Evolutionary conservation across 1,140 invertebrate genomes (phyloP), one percentile per base, ranked within the genome.

Genomic region (Drosophila kikkawai): DNA sequence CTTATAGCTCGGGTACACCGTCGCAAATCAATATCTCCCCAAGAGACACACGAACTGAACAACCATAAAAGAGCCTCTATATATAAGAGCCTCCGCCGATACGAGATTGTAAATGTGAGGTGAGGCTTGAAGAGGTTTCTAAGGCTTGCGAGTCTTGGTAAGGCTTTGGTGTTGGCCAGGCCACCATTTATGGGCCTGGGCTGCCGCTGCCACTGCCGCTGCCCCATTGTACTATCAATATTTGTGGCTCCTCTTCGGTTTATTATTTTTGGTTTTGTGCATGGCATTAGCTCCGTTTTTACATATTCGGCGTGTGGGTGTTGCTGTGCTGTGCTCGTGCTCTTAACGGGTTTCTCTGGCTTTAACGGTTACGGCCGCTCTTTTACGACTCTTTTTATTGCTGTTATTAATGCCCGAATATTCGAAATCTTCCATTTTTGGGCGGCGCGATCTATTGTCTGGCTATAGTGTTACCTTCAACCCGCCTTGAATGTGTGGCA

Each of bases 281-380:
- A 74, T 59, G 58, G 66, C 68, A 76, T 75, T 79, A 70, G 66
- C 67, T 58, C 44, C 66, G 37, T 75, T 64, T 60, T 74, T 64
- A 56, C 67, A 55, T 65, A 45, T 74, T 37, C 48, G 39, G 58
- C 29, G 57, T 80, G 82, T 87, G 84, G 84, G 84, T 84, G 84
- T 88, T 51, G 55, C 47, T 48, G 22, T 55, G 53, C 80, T 84
- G 22, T 55, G 53, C 80, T 84, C 84, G 80, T 87, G 84, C 84
- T 87, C 69, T 87, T 87, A 88, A 87, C 84, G 84, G 84, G 84
- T 80, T 87, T 87, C 87, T 82, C 59, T 77, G 74, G 84, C 80
- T 79, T 87, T 88, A 87, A 84, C 84, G 84, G 84, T 87, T 87
- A 87, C 84, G 70, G 68, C 73, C 73, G 75, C 83, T 80, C 80